These are phyloP conservation scores for Bergia sp. DNA, from an alignment of 92 coral and sea anemone species.

Conservation along the genomic window DNA sequence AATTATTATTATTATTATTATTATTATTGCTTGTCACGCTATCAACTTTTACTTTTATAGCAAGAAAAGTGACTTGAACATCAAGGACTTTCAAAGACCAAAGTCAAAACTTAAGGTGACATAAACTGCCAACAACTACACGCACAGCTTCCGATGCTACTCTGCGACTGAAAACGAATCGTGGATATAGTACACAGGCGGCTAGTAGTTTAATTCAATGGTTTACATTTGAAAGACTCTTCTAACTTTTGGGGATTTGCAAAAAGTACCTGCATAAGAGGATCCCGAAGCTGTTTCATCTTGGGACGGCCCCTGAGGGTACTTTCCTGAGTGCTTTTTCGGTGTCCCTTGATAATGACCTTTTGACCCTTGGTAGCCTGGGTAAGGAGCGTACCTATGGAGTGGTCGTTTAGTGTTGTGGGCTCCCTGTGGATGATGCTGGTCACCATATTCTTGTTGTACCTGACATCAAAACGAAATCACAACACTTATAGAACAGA, in stretches of 20 bases:
- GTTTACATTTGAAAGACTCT: too few species aligned
- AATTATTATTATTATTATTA: too few species aligned
- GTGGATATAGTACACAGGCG: too few species aligned
- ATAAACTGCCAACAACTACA: too few species aligned
- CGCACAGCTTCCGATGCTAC: too few species aligned
- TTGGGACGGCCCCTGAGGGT: constrained; percentile 32
- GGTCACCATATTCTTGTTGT: constrained; percentile 31
- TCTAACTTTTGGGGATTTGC: neutral
- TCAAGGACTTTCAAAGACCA: too few species aligned
- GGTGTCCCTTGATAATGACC: constrained; percentile 40
- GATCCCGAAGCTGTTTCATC: constrained; percentile 31
- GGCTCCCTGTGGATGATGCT: constrained; percentile 40
- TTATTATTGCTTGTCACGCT: neutral
- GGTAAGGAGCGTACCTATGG: constrained; percentile 33
- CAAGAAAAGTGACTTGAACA: too few species aligned
- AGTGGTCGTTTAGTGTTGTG: constrained; percentile 19
- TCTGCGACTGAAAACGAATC: too few species aligned
- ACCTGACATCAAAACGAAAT: neutral
- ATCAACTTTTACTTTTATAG: neutral
- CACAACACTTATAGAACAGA: neutral
- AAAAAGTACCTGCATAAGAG: constrained; percentile 16
- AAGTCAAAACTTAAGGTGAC: too few species aligned
- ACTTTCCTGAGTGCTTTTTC: constrained; percentile 15
- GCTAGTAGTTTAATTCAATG: too few species aligned
- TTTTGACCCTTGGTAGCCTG: constrained; percentile 35